Evolutionary conservation across 2,113 vertebrate genomes (phyloP), one percentile per base, ranked within the genome.

Genomic region (Anguilla rostrata): DNA sequence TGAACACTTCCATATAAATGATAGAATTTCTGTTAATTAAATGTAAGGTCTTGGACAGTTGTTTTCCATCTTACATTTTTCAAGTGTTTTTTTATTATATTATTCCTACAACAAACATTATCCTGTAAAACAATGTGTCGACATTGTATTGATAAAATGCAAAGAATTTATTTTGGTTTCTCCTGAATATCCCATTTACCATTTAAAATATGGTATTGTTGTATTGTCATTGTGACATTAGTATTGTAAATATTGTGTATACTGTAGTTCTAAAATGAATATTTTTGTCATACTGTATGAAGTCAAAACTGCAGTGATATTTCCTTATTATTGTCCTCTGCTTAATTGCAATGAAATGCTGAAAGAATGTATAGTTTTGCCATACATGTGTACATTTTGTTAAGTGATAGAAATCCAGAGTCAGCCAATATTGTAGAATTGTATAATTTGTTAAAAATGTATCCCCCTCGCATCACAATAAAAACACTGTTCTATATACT

Each of bases 161-260:
- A 2, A 6, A 6, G 11, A n/a, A n/a, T 2, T 11, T 29, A n/a
- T 75, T n/a, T n/a, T 29, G 26, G n/a, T n/a, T 53, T 53, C n/a
- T 75, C 71, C n/a, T n/a, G 63, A n/a, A n/a, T 75, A 26, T 83
- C 34, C 39, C 57, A 83, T 83, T 63, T 34, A 53, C 20, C n/a
- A n/a, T n/a, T n/a, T n/a, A 12, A 60, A 83, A 83, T 34, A 83
- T 46, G 16, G 11, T 57, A 8, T 56, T 53, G 12, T 29, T 83
- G 57, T 63, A 63, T 83, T 63, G 20, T 4, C 53, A 39, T 60
- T 75, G n/a, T 39, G 12, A 29, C 20, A 63, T 43, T 39, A 82
- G 41, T 22, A 20, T 57, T 83, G 82, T 83, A 83, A 16, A 83
- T 83, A 83, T 34, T 63, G 53, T 83, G 53, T 40, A 39, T 83